These are phyloP conservation scores for Chondrosia reniformis DNA, from an alignment of 37 sponge, comb jelly and placozoan genomes.

Conservation along the genomic window DNA sequence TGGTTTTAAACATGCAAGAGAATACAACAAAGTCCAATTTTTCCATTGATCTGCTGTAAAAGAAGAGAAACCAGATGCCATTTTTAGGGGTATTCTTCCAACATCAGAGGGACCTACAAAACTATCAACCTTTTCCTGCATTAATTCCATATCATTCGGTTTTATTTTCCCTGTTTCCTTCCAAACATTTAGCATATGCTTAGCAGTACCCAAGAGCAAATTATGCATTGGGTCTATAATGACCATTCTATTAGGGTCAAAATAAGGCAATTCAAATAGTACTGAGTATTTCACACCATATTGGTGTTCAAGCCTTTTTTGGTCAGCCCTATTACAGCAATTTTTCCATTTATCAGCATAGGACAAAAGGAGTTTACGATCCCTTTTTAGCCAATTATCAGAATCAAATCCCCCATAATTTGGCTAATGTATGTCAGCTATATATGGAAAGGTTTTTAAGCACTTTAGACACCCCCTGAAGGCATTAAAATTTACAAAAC, in stretches of 20 bases:
- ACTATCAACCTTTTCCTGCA: constrained; percentile 26
- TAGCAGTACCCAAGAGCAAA: constrained; percentile 42
- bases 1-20: neutral
- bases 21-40: constrained; percentile 6
- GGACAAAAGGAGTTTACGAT: neutral
- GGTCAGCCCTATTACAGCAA: constrained; percentile 9
- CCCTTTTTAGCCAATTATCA: constrained; percentile 20
- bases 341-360: neutral
- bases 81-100: neutral
- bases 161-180: constrained; percentile 10
- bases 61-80: neutral
- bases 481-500: constrained; percentile 41
- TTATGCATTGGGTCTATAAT: constrained; percentile 63
- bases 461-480: constrained; percentile 50
- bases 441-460: constrained; percentile 32
- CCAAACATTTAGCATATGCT: constrained; percentile 26
- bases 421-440: neutral
- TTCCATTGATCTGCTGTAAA: constrained; percentile 23
- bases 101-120: constrained; percentile 6
- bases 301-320: neutral
- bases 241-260: constrained; percentile 31
- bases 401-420: constrained; percentile 46
- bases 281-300: constrained; percentile 36
- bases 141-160: neutral
- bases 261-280: constrained; percentile 28